These are phyloP conservation scores for Drosophila pseudotalamancana DNA, from an alignment of 2,888 invertebrate genomes.

Conservation along the genomic window DNA sequence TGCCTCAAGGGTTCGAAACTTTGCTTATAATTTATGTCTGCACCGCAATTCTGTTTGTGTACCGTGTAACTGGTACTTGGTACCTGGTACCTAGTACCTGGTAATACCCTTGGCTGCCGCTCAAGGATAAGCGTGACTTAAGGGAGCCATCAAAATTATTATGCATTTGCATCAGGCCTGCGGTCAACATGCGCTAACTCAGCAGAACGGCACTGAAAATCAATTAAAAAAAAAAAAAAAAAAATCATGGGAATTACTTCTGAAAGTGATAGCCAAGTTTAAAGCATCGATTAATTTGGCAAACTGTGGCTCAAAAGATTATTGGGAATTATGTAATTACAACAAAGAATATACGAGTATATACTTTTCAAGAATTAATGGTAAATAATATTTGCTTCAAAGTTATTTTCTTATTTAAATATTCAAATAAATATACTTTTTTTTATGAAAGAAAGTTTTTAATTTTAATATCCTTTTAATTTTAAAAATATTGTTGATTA, in stretches of 20 bases:
- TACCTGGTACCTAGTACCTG: constrained; percentile 10
- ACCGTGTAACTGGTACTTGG: constrained; percentile 1
- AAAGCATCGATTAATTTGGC: background rate
- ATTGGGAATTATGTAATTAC: no score
- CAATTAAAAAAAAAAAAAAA: no score
- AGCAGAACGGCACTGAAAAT: background rate
- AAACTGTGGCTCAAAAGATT: background rate
- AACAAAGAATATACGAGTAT: background rate
- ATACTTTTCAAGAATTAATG: no score
- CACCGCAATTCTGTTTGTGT: constrained; percentile 39
- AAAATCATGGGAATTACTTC: constrained; percentile 1
- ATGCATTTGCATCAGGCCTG: constrained; percentile 50
- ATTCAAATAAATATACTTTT: no score
- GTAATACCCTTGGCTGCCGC: constrained; percentile 34
- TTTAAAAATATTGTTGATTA: no score
- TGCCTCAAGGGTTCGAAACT: constrained; percentile 66
- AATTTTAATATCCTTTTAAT: no score
- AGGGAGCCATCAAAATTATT: constrained; percentile 59
- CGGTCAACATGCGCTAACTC: constrained; percentile 34
- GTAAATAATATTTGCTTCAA: no score
- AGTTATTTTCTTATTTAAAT: no score
- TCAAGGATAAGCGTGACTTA: constrained; percentile 71
- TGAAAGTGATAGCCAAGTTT: constrained; percentile 7
- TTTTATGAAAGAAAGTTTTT: no score
- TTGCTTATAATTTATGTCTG: constrained; percentile 69